Base-by-base conservation (phyloP, 2,113 vertebrate species). In the Melanotaenia duboulayi region DNA sequence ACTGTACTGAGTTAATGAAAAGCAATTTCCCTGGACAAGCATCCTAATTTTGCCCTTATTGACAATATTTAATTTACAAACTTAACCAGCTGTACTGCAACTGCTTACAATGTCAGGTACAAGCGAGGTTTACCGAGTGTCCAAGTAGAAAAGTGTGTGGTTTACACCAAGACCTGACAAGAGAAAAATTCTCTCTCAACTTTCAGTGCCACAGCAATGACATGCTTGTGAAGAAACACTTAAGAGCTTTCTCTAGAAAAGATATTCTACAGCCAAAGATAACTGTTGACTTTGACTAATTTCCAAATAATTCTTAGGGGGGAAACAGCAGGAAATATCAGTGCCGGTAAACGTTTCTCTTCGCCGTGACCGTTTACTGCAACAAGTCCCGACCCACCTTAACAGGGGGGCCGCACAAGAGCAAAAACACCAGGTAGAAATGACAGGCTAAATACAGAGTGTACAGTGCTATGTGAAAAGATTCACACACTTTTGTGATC, bases 1-100 rank as follows among this genome's bases (percentile, higher is more conserved):
- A 70, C 50, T 56, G 39, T 37, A 63, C 20, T 37, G 19, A 49
- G n/a, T 68, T 68, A 65, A 85, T 51, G 22, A 63, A 44, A 86
- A 56, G 20, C 69, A 46, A 84, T 73, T 51, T 20, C 16, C n/a
- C 17, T 61, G 59, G 57, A 51, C 14, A 28, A 32, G 2, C 44
- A 32, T 39, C 28, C 20, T 19, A 48, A 70, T 77, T 58, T 42
- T 28, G 17, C 3, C 23, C 60, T 35, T 35, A n/a, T 7, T 44
- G 14, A 5, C 37, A 46, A 49, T 71, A 59, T 9, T 49, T 13
- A 28, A 65, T 40, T 35, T 19, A 39, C 4, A 12, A 17, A 65
- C 50, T 24, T 11, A 46, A 61, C 1, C 42, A 57, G n/a, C 24
- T 25, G 2, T 58, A 48, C 62, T 51, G 22, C 17, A 71, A 55